Base-by-base conservation (phyloP, 2,888 invertebrate genomes). In the Drosophila ustulata region DNA sequence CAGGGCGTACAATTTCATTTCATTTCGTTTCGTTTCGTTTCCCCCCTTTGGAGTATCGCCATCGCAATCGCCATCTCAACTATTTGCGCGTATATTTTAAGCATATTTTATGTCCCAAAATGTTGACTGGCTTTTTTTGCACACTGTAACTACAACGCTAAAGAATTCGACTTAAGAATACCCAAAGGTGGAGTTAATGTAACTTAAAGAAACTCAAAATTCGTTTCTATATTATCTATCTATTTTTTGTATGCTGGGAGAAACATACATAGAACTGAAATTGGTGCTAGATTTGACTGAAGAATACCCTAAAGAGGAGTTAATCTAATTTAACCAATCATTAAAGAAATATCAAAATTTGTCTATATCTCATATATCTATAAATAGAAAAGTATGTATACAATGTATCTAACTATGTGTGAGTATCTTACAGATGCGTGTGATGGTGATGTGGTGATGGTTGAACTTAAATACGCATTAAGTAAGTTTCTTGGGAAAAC, bases 31-130 rank as follows among this genome's bases (percentile, higher is more conserved):
- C 34, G n/a, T 37, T 37, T 37, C n/a, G 37, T n/a, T 37, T 37
- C n/a, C 1, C 6, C 18, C 5, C 23, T 5, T 7, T 11, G 8
- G 28, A 13, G n/a, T 18, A 18, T 18, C 18, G 18, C 18, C 3
- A 34, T 4, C 4, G 34, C 23, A 28, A 4, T 37, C 18, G n/a
- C 43, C 34, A 32, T 28, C 43, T 37, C 50, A 79, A 88, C 85
- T 82, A 85, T 76, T 78, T 84, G 75, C 70, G 62, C 78, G 59
- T 70, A 76, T 77, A 87, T 88, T 82, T 80, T 82, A 85, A 67
- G 80, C 80, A 82, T 71, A 85, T 88, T 88, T 88, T 77, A 82
- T 83, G 78, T 65, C 67, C 66, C 68, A 55, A 66, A 66, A 71
- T 68, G 69, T 71, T 66, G 58, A 50, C 55, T 34, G 30, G 13